Base-by-base conservation (phyloP, 2,797 vertebrate species). In the Sandelia bainsii region DNA sequence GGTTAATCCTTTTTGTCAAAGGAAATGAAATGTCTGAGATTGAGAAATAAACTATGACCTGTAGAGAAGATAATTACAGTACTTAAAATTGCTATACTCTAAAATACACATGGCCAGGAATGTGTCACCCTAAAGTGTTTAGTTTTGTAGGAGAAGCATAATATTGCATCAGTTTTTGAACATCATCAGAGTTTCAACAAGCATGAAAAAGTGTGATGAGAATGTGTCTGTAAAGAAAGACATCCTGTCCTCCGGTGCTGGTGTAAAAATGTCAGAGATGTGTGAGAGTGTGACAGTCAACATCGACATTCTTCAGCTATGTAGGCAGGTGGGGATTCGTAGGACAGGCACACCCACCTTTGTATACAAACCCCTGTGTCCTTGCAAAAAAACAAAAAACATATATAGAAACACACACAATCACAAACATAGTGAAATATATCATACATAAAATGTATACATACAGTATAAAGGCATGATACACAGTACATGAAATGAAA, bases 261-360 rank as follows among this genome's bases (percentile, higher is more conserved):
- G 91, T 93, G 93, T 86, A 87, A 94, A 94, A 93, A 82, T 88
- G 80, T 81, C 91, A 91, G 58, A 74, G 74, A 58, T 0, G 81
- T 87, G 92, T 86, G 88, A 87, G 91, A 89, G 81, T 87, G 79
- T 94, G 81, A 87, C 93, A 88, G 93, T 95, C 93, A 94, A 95
- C 92, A 92, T 92, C 84, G 46, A 95, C 89, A 94, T 95, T 95
- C 93, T 92, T 82, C 72, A 69, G 82, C 80, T 84, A 82, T 60
- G 62, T 52, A 83, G 59, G 77, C 80, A 79, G 77, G 70, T 39
- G 67, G 74, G 71, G 79, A 77, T 67, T 79, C 79, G 80, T 82
- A 82, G 58, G 58, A 46, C 45, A 23, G 84, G 40, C 86, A 77
- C 87, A 81, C 86, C 77, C 89, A 85, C 81, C 77, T 83, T 68